These are phyloP conservation scores for Macropodus opercularis DNA, from an alignment of 2,797 vertebrate genomes.

Conservation along the genomic window DNA sequence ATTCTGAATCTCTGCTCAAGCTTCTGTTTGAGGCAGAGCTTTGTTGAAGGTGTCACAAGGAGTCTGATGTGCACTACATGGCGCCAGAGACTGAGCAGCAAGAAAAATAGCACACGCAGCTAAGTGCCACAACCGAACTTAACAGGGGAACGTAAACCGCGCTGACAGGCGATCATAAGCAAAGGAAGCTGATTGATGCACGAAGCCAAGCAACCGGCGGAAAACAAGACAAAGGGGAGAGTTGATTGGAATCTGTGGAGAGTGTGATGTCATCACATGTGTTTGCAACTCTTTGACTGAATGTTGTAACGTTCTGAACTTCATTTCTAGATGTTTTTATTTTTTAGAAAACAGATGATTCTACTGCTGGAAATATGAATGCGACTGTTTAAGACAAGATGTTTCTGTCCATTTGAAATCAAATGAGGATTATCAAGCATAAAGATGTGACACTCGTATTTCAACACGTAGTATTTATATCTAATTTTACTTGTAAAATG, in stretches of 20 bases:
- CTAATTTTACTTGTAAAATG: too few relatives aligned
- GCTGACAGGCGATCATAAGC: conserved; percentile 48
- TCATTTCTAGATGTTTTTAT: too few relatives aligned
- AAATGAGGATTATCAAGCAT: too few relatives aligned
- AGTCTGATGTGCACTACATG: background rate
- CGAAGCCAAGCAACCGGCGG: background rate
- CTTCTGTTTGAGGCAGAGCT: conserved; percentile 17
- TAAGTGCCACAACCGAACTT: conserved; percentile 27
- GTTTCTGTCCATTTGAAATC: too few relatives aligned
- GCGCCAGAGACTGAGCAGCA: background rate
- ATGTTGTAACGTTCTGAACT: background rate
- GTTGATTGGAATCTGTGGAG: background rate
- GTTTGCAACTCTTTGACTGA: background rate
- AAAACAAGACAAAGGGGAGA: conserved; percentile 33
- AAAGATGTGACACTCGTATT: too few relatives aligned
- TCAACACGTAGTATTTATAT: too few relatives aligned
- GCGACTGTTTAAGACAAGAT: too few relatives aligned
- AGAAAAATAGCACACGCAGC: conserved; percentile 19
- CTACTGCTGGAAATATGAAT: too few relatives aligned
- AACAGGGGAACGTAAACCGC: conserved; percentile 42
- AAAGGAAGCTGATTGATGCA: conserved; percentile 21
- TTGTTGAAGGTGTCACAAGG: background rate
- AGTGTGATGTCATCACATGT: background rate
- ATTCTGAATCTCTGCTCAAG: background rate
- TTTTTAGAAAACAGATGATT: too few relatives aligned